These are phyloP conservation scores for Pelodiscus sinensis DNA, from an alignment of 2,113 vertebrate genomes.

Conservation along the genomic window DNA sequence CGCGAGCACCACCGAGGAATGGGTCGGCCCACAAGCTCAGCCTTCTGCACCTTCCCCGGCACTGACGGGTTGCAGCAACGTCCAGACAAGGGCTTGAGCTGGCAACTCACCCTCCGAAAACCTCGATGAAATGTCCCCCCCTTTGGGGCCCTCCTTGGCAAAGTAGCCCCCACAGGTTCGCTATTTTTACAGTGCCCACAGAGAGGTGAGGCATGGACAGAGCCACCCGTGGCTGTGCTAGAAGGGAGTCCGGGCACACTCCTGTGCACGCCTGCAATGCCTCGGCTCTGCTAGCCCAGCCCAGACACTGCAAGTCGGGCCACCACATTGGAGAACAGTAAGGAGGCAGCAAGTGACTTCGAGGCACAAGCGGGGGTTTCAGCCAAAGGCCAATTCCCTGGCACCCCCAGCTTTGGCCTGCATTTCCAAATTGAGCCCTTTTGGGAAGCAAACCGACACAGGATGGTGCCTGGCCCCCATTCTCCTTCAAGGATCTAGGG, in stretches of 20 bases:
- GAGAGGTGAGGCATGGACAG: background rate
- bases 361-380: background rate
- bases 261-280: background rate
- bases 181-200: background rate
- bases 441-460: background rate
- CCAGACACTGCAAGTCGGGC: background rate
- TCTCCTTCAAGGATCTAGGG: background rate
- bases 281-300: background rate
- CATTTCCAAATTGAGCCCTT: too few species aligned
- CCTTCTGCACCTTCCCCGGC: background rate
- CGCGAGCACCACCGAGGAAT: background rate
- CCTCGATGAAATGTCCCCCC: background rate
- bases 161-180: background rate
- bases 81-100: background rate
- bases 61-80: background rate
- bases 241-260: background rate
- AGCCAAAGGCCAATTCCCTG: background rate
- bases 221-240: background rate
- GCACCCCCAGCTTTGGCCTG: background rate
- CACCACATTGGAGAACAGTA: background rate
- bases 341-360: background rate
- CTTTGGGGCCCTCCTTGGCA: rapidly evolving
- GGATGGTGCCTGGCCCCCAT: background rate
- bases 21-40: background rate
- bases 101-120: background rate